Evolutionary conservation across 2,113 vertebrate genomes (phyloP).

Genomic region (Antechinus stuartii): DNA sequence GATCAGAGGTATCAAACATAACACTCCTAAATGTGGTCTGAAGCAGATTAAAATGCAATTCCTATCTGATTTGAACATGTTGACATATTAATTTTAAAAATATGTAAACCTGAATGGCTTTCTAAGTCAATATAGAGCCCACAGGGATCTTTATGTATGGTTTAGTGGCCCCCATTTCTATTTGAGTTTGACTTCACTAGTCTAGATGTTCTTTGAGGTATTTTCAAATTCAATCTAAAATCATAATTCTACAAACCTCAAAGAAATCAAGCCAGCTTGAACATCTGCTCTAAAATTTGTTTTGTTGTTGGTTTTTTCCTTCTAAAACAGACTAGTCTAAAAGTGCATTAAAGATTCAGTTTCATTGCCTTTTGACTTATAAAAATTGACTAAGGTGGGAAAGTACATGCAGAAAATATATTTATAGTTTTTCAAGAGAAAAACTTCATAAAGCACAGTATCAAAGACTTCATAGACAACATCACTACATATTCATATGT

Average conservation of each 20-base stretch:
- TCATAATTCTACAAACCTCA: background rate
- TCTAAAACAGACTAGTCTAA: background rate
- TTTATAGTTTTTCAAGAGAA: background rate
- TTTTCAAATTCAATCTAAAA: background rate
- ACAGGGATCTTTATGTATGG: background rate
- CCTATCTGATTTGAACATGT: background rate
- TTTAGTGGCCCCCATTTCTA: background rate
- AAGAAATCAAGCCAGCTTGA: background rate
- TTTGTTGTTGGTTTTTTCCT: background rate
- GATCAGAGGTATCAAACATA: background rate
- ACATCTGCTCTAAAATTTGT: background rate
- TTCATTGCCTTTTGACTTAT: conserved; percentile 23
- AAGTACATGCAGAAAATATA: background rate
- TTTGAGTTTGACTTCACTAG: background rate
- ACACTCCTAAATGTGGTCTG: background rate
- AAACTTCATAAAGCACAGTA: background rate
- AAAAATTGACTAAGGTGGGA: conserved; percentile 27
- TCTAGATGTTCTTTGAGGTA: background rate
- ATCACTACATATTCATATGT: background rate
- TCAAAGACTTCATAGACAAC: background rate
- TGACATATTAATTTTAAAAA: background rate
- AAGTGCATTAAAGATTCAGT: background rate
- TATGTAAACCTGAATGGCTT: background rate
- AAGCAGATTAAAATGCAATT: background rate
- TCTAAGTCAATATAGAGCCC: background rate